A percentile compares a stretch with the other conserved stretches of the same genome.
Conservation (phyloP, 2,113 vertebrate species). For the Gymnarchus niloticus region DNA sequence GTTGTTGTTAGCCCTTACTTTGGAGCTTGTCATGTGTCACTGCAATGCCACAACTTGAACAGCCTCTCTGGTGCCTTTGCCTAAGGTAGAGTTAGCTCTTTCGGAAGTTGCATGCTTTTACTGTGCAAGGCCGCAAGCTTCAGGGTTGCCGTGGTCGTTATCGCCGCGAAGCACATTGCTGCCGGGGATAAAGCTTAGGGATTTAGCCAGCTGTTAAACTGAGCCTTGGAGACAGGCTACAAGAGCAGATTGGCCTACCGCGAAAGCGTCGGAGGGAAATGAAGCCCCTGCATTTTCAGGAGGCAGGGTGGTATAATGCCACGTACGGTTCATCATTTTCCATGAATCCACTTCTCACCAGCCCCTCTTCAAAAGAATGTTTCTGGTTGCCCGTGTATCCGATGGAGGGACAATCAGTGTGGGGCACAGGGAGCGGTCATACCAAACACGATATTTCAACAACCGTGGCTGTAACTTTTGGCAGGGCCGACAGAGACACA, state of each 20-base stretch:
- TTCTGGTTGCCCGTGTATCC: not conserved
- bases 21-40: not conserved
- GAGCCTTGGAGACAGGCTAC: conserved; percentile 8
- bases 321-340: conserved; percentile 6
- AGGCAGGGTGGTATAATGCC: not conserved
- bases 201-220: conserved; percentile 5
- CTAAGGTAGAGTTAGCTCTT: conserved; percentile 5
- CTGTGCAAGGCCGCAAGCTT: not conserved
- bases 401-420: not conserved
- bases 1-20: not conserved
- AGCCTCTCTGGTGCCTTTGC: not conserved
- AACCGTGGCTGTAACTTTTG: no score
- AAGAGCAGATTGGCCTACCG: conserved; percentile 7
- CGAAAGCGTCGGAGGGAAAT: not conserved
- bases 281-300: not conserved
- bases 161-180: conserved; percentile 4
- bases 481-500: no score
- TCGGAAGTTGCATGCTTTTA: not conserved
- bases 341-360: not conserved
- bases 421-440: not conserved
- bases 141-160: not conserved
- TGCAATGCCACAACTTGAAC: not conserved
- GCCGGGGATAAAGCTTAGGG: conserved; percentile 10
- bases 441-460: not conserved
- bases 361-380: no score